Evolutionary conservation across 2,888 invertebrate species (phyloP).

Genomic region (Linnaemya vulpina): DNA sequence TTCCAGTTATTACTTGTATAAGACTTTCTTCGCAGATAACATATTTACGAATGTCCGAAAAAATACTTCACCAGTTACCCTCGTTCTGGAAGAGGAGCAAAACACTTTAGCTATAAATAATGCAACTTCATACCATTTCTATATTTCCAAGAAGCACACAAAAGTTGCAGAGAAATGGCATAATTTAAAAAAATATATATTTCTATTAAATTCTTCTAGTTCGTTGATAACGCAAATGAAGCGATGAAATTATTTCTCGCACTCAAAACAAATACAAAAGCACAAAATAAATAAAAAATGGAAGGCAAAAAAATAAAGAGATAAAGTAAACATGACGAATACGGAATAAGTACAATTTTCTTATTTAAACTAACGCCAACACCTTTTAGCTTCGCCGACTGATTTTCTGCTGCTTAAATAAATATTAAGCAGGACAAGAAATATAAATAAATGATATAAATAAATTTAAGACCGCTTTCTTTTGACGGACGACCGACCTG

Average conservation of each 20-base stretch:
- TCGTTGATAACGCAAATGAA: constrained; percentile 73
- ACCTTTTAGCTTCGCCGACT: constrained; percentile 53
- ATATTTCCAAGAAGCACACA: constrained; percentile 45
- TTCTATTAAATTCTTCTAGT: constrained; percentile 74
- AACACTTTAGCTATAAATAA: not conserved
- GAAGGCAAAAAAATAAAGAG: constrained; percentile 12
- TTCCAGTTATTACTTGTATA: too few relatives aligned
- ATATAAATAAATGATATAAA: constrained; percentile 20
- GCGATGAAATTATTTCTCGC: constrained; percentile 69
- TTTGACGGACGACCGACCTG: constrained; percentile 38
- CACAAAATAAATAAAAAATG: constrained; percentile 34
- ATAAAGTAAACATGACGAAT: constrained; percentile 52
- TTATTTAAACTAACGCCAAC: constrained; percentile 54
- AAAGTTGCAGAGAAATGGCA: constrained; percentile 38
- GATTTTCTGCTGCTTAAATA: constrained; percentile 57
- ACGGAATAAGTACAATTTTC: constrained; percentile 44
- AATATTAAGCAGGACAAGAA: constrained; percentile 23
- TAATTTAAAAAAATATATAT: constrained; percentile 32
- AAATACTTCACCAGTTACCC: not conserved
- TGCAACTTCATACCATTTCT: constrained; percentile 2
- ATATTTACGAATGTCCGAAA: not conserved
- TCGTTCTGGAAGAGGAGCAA: not conserved
- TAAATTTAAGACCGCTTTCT: constrained; percentile 44
- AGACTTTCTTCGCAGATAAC: too few relatives aligned
- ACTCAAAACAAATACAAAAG: constrained; percentile 59